Conservation (phyloP, 2,888 invertebrate species). For the Agonum fuliginosum region DNA sequence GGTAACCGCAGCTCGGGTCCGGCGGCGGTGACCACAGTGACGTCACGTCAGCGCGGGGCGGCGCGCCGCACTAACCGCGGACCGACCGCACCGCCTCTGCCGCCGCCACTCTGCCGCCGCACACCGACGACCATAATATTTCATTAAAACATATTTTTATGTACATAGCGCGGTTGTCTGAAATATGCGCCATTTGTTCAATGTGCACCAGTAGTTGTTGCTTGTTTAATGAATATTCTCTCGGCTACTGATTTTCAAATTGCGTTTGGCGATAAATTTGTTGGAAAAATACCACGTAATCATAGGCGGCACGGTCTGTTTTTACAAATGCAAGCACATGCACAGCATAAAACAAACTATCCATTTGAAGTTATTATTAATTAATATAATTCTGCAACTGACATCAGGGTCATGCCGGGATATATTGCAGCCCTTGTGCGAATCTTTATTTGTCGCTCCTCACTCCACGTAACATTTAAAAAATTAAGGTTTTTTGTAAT, state of each 20-base stretch:
- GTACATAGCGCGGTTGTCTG: conserved; percentile 47
- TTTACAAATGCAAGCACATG: neutral
- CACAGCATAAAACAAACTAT: too few species aligned
- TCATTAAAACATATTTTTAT: conserved; percentile 58
- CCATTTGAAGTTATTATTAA: too few species aligned
- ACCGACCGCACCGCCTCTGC: conserved; percentile 16
- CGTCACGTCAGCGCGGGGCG: conserved; percentile 38
- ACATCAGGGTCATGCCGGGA: too few species aligned
- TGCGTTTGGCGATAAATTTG: conserved; percentile 36
- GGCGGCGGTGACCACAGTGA: conserved; percentile 41
- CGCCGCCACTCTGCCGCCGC: conserved; percentile 13
- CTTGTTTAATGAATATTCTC: conserved; percentile 54
- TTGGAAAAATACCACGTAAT: conserved; percentile 1
- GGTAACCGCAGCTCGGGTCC: conserved; percentile 32
- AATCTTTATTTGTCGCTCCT: too few species aligned
- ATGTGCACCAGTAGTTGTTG: conserved; percentile 30
- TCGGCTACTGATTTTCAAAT: conserved; percentile 48
- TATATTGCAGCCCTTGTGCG: too few species aligned
- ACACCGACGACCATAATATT: conserved; percentile 44
- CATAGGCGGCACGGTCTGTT: neutral
- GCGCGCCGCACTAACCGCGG: conserved; percentile 31
- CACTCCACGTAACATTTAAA: too few species aligned
- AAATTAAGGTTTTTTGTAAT: too few species aligned
- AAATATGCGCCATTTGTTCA: conserved; percentile 57
- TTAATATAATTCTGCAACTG: too few species aligned